Evolutionary conservation across 2,888 invertebrate species (phyloP).

Genomic region (Andrena haemorrhoa): DNA sequence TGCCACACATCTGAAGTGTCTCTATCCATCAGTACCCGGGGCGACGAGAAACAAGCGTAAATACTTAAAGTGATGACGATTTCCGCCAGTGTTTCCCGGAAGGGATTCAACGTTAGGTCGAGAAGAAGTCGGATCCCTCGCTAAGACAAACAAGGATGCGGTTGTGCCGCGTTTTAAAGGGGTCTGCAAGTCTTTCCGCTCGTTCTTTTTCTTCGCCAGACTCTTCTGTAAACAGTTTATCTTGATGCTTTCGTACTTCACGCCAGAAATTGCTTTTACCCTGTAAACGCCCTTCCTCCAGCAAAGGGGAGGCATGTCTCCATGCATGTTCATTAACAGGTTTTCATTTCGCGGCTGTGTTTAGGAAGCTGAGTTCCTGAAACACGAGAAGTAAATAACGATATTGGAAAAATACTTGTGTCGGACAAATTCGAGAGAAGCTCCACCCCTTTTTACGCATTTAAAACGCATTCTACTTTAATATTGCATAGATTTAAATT

Average conservation of each 20-base stretch:
- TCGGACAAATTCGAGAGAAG: background rate
- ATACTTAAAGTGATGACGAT: constrained; percentile 62
- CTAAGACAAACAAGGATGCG: constrained; percentile 68
- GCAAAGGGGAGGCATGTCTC: background rate
- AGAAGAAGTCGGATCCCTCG: constrained; percentile 53
- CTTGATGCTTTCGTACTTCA: constrained; percentile 63
- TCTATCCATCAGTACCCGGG: background rate
- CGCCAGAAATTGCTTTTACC: constrained; percentile 50
- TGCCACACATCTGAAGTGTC: constrained; percentile 15
- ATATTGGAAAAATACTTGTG: too few species aligned
- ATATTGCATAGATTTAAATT: background rate
- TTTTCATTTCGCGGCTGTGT: background rate
- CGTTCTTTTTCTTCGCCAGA: constrained; percentile 35
- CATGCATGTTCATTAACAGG: constrained; percentile 2
- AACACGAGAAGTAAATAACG: background rate
- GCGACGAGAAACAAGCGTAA: constrained; percentile 40
- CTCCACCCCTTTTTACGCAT: background rate
- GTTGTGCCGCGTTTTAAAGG: constrained; percentile 63
- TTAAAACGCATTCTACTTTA: background rate
- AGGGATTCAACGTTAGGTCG: constrained; percentile 58
- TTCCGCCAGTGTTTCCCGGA: constrained; percentile 62
- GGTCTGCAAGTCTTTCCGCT: constrained; percentile 57
- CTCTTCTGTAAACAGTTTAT: constrained; percentile 61
- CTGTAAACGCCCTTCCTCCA: background rate
- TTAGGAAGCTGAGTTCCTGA: background rate